Percentiles rank a stretch among this genome's conserved stretches.
Conservation (phyloP, 2,113 vertebrate species). For the Xiphophorus maculatus region DNA sequence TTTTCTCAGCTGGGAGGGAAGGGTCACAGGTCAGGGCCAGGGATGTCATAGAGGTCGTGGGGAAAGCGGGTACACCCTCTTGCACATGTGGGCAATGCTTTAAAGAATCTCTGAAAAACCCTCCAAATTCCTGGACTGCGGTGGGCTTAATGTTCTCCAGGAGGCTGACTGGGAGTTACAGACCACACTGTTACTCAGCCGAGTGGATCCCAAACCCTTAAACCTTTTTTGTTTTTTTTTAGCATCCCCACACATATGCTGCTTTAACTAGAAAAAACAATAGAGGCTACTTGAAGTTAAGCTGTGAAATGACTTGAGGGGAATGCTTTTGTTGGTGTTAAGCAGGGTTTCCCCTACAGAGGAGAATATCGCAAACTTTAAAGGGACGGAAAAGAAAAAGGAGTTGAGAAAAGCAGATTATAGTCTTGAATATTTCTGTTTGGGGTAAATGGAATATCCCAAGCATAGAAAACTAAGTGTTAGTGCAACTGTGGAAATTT, state of each 20-base stretch:
- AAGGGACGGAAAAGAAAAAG: conserved; percentile 22
- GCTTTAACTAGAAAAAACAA: conserved; percentile 66
- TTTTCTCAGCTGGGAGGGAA: conserved; percentile 25
- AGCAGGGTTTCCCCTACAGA: conserved; percentile 59
- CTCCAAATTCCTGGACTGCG: conserved; percentile 61
- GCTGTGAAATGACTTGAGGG: conserved; percentile 58
- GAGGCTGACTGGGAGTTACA: conserved; percentile 51
- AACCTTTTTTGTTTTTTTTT: not conserved
- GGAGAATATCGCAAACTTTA: conserved; percentile 30
- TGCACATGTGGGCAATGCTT: conserved; percentile 37
- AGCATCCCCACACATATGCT: conserved; percentile 70
- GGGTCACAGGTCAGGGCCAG: conserved; percentile 54
- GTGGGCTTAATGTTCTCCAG: conserved; percentile 21
- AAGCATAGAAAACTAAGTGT: conserved; percentile 49
- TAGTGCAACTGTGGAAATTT: conserved; percentile 10
- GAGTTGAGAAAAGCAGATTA: not conserved
- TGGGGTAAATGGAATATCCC: conserved; percentile 5
- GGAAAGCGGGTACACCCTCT: conserved; percentile 47
- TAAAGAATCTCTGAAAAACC: conserved; percentile 25
- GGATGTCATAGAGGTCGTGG: conserved; percentile 62
- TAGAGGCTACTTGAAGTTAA: conserved; percentile 71
- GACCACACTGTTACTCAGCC: conserved; percentile 49
- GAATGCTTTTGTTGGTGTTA: conserved; percentile 72
- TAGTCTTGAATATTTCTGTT: conserved; percentile 24
- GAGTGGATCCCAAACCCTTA: conserved; percentile 14